These are phyloP conservation scores for Bos taurus DNA, from an alignment of 2,113 vertebrate genomes.

Conservation along the genomic window DNA sequence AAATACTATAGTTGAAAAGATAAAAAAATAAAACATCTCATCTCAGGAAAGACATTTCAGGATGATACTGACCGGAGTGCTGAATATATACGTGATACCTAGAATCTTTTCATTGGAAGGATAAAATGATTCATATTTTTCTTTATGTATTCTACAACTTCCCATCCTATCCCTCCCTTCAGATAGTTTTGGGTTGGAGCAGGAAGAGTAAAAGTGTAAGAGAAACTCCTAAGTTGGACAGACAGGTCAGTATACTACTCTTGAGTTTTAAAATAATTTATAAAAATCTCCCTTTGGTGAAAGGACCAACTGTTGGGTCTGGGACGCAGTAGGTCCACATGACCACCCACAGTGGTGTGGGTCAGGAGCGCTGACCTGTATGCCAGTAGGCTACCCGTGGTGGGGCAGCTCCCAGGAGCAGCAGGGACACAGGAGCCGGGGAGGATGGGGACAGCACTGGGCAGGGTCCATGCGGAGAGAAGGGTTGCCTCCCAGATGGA, in stretches of 20 bases:
- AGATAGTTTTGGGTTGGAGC: not conserved
- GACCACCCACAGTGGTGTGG: not conserved
- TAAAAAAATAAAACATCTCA: not conserved
- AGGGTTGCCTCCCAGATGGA: not conserved
- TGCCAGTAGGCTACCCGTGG: not conserved
- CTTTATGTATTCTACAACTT: not conserved
- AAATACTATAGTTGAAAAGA: not conserved
- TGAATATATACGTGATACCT: not conserved
- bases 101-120: not conserved
- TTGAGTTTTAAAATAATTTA: not conserved
- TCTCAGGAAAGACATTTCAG: not conserved
- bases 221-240: not conserved
- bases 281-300: not conserved
- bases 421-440: not conserved
- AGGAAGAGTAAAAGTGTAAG: not conserved
- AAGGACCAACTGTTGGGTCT: not conserved
- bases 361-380: not conserved
- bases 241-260: not conserved
- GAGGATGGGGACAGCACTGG: not conserved
- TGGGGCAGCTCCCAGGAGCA: not conserved
- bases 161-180: not conserved
- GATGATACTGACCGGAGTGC: not conserved
- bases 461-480: rapidly evolving
- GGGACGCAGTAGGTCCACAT: not conserved
- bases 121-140: not conserved